These are phyloP conservation scores for Chrysina gloriosa DNA, from an alignment of 2,888 invertebrate genomes.

Conservation along the genomic window DNA sequence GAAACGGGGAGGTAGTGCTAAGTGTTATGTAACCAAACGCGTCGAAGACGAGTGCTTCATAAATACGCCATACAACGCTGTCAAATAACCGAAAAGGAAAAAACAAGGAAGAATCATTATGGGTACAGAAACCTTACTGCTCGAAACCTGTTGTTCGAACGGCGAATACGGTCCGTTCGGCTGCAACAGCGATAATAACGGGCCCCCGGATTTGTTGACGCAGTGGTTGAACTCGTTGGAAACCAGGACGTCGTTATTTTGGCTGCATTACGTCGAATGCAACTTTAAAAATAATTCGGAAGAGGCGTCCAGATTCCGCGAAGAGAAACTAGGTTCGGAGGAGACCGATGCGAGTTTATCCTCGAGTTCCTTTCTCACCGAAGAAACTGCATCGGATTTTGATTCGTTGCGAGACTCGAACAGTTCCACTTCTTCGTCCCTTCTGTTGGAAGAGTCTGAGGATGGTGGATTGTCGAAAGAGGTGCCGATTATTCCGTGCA, in stretches of 20 bases:
- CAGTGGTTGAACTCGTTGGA: constrained; percentile 62
- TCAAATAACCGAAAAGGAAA: neutral
- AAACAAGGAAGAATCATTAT: constrained; percentile 41
- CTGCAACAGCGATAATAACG: constrained; percentile 22
- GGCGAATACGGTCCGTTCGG: constrained; percentile 37
- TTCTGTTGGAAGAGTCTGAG: constrained; percentile 14
- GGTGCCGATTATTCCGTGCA: constrained; percentile 55
- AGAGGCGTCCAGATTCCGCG: constrained; percentile 41
- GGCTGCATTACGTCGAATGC: constrained; percentile 60
- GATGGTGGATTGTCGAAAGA: constrained; percentile 33
- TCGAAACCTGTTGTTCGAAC: constrained; percentile 48
- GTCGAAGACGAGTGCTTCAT: neutral
- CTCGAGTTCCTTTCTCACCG: constrained; percentile 32
- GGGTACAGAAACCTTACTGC: constrained; percentile 53
- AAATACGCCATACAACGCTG: neutral
- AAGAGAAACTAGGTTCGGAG: constrained; percentile 40
- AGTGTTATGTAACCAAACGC: constrained; percentile 40
- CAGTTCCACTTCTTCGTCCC: constrained; percentile 36
- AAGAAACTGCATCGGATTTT: constrained; percentile 34
- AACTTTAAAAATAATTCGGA: constrained; percentile 46
- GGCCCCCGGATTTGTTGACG: constrained; percentile 54
- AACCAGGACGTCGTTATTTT: constrained; percentile 60
- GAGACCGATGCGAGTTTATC: constrained; percentile 37
- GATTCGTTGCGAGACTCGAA: constrained; percentile 37
- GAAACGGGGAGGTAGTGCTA: constrained; percentile 12